Conservation (phyloP, 2,113 vertebrate species). For the Grus americana region DNA sequence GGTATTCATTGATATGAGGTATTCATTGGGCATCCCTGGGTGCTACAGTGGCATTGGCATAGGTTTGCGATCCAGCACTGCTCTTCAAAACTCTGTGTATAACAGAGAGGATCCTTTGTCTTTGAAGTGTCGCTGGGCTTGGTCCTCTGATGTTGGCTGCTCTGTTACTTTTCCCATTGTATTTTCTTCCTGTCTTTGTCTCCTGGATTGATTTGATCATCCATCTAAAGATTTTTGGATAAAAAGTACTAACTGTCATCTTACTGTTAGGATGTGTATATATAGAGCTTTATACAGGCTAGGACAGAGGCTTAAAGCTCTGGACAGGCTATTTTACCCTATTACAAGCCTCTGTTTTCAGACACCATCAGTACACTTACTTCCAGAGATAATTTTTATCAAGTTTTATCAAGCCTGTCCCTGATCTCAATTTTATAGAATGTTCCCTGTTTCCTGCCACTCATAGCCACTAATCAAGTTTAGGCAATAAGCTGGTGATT, state of each 20-base stretch:
- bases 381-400: slow-evolving; percentile 5
- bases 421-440: background rate
- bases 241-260: background rate
- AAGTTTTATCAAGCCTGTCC: background rate
- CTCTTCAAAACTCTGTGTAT: background rate
- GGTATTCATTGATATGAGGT: background rate
- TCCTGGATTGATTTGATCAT: background rate
- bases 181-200: background rate
- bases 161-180: background rate
- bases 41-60: background rate
- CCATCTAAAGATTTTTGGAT: background rate
- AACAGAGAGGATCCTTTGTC: background rate
- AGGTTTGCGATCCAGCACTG: background rate
- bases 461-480: background rate
- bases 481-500: background rate
- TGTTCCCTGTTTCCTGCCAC: background rate
- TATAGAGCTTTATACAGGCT: background rate
- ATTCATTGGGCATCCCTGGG: background rate
- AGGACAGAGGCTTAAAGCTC: background rate
- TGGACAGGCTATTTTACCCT: background rate
- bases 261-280: background rate
- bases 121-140: background rate
- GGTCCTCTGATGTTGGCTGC: background rate
- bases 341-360: background rate
- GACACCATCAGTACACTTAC: background rate